Conservation (phyloP, 2,797 vertebrate species). For the Allobates femoralis region DNA sequence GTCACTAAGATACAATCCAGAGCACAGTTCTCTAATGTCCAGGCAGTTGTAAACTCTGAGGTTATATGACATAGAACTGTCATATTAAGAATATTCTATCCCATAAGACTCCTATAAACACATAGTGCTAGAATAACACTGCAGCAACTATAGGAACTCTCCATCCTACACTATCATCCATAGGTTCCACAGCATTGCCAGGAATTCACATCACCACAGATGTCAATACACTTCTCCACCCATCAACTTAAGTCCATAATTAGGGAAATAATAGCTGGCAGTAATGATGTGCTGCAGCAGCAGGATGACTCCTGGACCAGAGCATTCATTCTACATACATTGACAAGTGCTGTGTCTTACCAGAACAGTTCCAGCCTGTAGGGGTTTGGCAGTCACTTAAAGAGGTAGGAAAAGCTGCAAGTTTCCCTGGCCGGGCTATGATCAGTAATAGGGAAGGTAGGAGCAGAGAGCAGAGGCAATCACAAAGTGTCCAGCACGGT, state of each 20-base stretch:
- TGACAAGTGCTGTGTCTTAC: constrained; percentile 76
- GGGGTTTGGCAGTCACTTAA: constrained; percentile 98
- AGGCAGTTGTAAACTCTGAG: constrained; percentile 3
- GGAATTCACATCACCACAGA: not conserved
- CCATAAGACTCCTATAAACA: not conserved
- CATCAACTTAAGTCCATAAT: not conserved
- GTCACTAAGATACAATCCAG: not conserved
- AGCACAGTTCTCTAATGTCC: not conserved
- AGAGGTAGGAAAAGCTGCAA: constrained; percentile 95
- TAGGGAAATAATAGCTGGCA: not conserved
- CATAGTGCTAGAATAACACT: not conserved
- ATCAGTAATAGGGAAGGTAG: constrained; percentile 86
- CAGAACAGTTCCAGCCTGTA: constrained; percentile 98
- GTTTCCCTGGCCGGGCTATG: constrained; percentile 88
- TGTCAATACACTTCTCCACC: not conserved
- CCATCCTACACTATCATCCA: too few species aligned
- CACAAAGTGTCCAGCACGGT: constrained; percentile 83
- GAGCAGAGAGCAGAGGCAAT: constrained; percentile 82
- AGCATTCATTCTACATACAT: not conserved
- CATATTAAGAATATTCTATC: not conserved
- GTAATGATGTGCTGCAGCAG: not conserved
- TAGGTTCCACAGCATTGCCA: too few species aligned
- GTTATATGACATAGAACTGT: not conserved
- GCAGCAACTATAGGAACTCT: constrained; percentile 12
- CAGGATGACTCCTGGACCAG: not conserved